Percentiles rank a stretch among this genome's conserved stretches.
phyloP scores from a whole-genome alignment of 2,888 invertebrate species.

The Cheilosia urbana region DNA sequence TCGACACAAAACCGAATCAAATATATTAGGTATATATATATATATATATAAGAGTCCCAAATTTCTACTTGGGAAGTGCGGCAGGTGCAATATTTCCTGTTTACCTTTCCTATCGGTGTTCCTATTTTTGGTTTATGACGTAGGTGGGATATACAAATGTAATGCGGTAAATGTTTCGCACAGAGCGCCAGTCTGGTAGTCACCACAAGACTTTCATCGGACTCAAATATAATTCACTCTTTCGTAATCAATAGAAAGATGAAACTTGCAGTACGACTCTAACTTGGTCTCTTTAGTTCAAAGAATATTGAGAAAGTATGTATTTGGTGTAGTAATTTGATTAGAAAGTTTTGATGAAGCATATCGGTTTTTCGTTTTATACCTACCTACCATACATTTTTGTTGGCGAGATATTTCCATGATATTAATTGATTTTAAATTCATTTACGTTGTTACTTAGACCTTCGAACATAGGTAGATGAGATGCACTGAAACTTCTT shows the following conservation, averaged over 20 bases:
- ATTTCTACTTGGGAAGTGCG: conserved; percentile 1
- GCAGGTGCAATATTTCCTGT: neutral
- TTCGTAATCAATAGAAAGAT: neutral
- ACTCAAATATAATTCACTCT: conserved; percentile 26
- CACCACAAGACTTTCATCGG: conserved; percentile 45
- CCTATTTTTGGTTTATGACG: neutral
- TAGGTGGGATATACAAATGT: conserved; percentile 1
- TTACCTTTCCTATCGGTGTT: neutral
- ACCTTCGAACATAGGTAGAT: neutral
- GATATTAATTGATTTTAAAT: conserved; percentile 26
- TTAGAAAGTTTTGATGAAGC: conserved; percentile 39
- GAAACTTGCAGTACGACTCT: neutral
- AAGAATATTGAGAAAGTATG: neutral
- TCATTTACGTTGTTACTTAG: conserved; percentile 3
- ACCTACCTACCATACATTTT: neutral
- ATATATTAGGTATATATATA: too few species aligned
- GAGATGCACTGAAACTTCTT: too few species aligned
- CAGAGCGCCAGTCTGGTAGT: conserved; percentile 28
- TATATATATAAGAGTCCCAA: too few species aligned
- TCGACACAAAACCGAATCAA: too few species aligned
- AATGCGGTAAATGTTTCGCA: conserved; percentile 32
- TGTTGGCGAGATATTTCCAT: neutral
- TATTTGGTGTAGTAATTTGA: conserved; percentile 11
- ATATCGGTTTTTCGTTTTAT: neutral
- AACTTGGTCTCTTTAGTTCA: neutral